A percentile compares a stretch with the other conserved stretches of the same genome.
phyloP scores from a whole-genome alignment of 1,140 invertebrate species.

The Halotydeus destructor region DNA sequence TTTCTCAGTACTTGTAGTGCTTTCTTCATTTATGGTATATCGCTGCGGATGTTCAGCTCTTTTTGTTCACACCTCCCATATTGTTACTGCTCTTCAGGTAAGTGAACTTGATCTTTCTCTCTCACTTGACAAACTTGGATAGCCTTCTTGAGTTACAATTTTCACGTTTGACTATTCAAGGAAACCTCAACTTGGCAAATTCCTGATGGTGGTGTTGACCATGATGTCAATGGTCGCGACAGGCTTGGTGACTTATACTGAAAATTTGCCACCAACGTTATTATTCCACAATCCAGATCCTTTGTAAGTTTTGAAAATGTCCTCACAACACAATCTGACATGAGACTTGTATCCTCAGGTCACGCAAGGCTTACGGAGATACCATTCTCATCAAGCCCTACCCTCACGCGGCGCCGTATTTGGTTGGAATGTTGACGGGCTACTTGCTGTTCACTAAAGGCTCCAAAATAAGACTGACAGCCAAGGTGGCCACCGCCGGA shows the following conservation, averaged over 20 bases:
- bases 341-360: not conserved
- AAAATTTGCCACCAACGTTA: constrained; percentile 4
- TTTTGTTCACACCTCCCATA: constrained; percentile 4
- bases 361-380: constrained; percentile 1
- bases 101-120: not conserved
- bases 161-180: too few relatives aligned
- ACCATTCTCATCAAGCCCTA: constrained; percentile 4
- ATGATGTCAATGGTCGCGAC: too few relatives aligned
- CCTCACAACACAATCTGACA: not conserved
- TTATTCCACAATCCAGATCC: constrained; percentile 7
- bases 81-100: constrained; percentile 3
- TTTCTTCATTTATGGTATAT: constrained; percentile 14
- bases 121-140: too few relatives aligned
- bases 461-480: not conserved
- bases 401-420: constrained; percentile 4
- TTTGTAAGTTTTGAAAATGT: not conserved
- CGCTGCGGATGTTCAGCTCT: constrained; percentile 13
- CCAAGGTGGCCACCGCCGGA: not conserved
- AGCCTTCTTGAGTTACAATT: too few relatives aligned
- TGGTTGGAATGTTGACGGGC: constrained; percentile 7
- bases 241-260: too few relatives aligned
- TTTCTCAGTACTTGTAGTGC: constrained; percentile 9
- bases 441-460: not conserved
- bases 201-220: too few relatives aligned
- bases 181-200: too few relatives aligned